Evolutionary conservation across 2,888 invertebrate genomes (phyloP).

Genomic region (Leptothorax acervorum): DNA sequence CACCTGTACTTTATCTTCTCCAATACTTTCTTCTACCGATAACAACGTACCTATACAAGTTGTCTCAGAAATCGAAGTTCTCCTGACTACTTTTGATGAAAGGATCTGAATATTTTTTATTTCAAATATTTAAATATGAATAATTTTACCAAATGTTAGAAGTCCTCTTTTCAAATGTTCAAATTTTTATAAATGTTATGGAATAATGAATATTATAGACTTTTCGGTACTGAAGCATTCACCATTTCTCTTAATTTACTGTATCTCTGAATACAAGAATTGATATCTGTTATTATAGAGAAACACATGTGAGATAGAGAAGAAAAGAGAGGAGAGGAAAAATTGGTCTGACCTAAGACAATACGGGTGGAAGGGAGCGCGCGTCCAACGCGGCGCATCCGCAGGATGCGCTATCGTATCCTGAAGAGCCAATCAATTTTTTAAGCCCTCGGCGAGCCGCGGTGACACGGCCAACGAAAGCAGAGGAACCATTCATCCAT

Average conservation of each 20-base stretch:
- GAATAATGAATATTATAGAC: not conserved
- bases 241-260: not conserved
- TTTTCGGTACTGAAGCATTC: not conserved
- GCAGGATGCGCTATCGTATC: slow-evolving; percentile 67
- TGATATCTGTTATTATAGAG: slow-evolving; percentile 35
- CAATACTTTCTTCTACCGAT: slow-evolving; percentile 34
- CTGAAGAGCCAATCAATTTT: slow-evolving; percentile 80
- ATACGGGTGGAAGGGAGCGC: slow-evolving; percentile 66
- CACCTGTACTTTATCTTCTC: slow-evolving; percentile 55
- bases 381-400: slow-evolving; percentile 63
- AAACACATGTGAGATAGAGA: slow-evolving; percentile 17
- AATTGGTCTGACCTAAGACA: slow-evolving; percentile 71
- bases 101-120: not conserved
- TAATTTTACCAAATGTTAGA: not conserved
- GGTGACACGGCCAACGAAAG: slow-evolving; percentile 71
- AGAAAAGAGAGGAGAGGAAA: slow-evolving; percentile 55
- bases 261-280: not conserved
- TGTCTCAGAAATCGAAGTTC: not conserved
- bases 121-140: not conserved
- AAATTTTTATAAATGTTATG: not conserved
- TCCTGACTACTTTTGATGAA: not conserved
- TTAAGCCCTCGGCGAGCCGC: slow-evolving; percentile 69
- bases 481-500: slow-evolving; percentile 76
- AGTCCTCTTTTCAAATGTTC: not conserved
- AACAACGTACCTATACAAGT: not conserved